Evolutionary conservation across 2,888 invertebrate species (phyloP).

Genomic region (Lochmaea crataegi): DNA sequence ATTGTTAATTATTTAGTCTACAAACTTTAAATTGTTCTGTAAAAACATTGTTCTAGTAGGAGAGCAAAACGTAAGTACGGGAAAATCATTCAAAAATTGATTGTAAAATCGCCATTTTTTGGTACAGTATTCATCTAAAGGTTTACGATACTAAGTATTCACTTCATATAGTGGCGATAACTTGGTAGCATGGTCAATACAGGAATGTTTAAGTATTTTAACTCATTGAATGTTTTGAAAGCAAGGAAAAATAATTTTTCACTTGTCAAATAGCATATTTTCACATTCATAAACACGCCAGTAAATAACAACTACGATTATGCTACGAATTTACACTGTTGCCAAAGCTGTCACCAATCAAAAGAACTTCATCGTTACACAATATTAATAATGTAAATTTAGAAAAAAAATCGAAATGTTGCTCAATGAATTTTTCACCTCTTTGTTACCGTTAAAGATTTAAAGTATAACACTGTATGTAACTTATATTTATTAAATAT

Average conservation of each 20-base stretch:
- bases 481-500: background rate
- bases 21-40: conserved; percentile 2
- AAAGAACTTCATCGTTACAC: background rate
- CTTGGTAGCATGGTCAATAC: conserved; percentile 19
- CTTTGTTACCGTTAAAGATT: background rate
- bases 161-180: conserved; percentile 22
- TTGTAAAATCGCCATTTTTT: conserved; percentile 46
- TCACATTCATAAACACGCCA: conserved; percentile 61
- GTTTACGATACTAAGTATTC: conserved; percentile 16
- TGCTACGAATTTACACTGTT: conserved; percentile 41
- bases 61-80: background rate
- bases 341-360: conserved; percentile 2
- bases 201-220: conserved; percentile 24
- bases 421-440: background rate
- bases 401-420: background rate
- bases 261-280: conserved; percentile 56
- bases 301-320: conserved; percentile 58
- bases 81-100: conserved; percentile 35
- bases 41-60: conserved; percentile 18
- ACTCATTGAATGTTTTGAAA: conserved; percentile 23
- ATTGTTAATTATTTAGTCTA: conserved; percentile 29
- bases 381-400: background rate
- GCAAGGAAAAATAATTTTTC: conserved; percentile 43
- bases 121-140: conserved; percentile 28
- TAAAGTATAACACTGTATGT: background rate